Base-by-base conservation (phyloP, 1,140 invertebrate genomes). In the Microplitis mediator region DNA sequence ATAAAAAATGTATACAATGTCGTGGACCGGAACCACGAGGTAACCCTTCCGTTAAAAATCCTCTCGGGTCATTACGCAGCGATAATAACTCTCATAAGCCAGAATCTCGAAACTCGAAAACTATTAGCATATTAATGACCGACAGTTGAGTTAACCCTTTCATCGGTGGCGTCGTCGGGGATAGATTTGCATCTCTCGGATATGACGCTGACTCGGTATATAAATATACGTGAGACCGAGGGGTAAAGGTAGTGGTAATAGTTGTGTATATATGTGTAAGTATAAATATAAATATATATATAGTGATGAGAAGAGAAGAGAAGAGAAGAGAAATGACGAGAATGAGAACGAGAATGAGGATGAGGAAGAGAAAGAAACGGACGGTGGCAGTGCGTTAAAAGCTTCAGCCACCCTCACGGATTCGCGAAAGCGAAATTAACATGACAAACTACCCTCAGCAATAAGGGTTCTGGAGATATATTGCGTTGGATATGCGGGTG, bases 101-200 rank as follows among this genome's bases (percentile, higher is more conserved):
- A 81, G 82, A 85, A 85, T 86, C 84, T 82, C 78, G 80, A 87
- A 84, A 86, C 84, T 87, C 84, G 84, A 82, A 85, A 86, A 85
- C 86, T 87, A 87, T 87, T 87, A 87, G 85, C 86, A 87, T 87
- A 87, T 87, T 87, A 87, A 87, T 87, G 84, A 84, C 75, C 79
- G 85, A 82, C 84, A 87, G 86, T 86, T 81, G 76, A 86, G 85
- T 87, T 87, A 87, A 87, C 86, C 86, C 86, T 87, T 87, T 87
- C 86, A 86, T 87, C 84, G 81, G 80, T 80, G 81, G 81, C 39
- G 39, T 45, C 39, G 39, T 45, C 39, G 39, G 79, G 78, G 81
- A 74, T 82, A 85, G 84, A 87, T 87, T 87, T 86, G 85, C 85
- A 86, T 87, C 81, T 80, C 56, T 50, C 73, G 73, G 45, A 63